Base-by-base conservation (phyloP, 2,113 vertebrate genomes). In the Garra rufa region DNA sequence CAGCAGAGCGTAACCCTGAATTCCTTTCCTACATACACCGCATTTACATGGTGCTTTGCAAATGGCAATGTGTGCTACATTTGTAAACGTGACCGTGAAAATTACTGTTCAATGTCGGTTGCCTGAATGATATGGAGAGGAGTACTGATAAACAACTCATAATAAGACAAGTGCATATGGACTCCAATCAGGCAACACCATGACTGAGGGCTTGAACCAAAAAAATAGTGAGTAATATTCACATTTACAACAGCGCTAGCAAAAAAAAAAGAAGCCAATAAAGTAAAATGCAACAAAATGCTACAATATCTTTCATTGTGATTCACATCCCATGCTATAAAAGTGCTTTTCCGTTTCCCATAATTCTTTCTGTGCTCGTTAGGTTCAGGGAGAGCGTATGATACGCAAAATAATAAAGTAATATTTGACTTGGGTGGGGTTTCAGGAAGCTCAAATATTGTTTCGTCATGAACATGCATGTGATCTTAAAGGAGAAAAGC, bases 211-310 rank as follows among this genome's bases (percentile, higher is more conserved):
- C 14, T 19, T 44, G 55, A 80, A 34, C 59, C 59, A 44, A 80
- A 80, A 41, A 48, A 48, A 55, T n/a, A 0, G 26, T 34, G 73
- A 52, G 24, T 34, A 34, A 30, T 67, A 34, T 48, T 50, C 26
- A 48, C 59, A 15, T 67, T 63, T 15, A 70, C 50, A 30, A 52
- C 28, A 15, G 30, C 30, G 4, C 30, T 55, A 69, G 44, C 46
- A 41, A 77, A 77, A 48, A 41, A 77, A 77, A 48, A 30, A 65
- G 9, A 77, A 41, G 48, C 28, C 9, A 34, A 38, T 38, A 76
- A 76, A 50, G 21, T 82, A 73, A 71, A 63, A 80, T 81, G 76
- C 84, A 80, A 81, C 83, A 59, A 81, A 81, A 81, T 75, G 84
- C 84, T 81, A 85, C 84, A 65, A 46, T 44, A 46, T 74, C 14